Evolutionary conservation across 2,888 invertebrate genomes (phyloP), one percentile per base, ranked within the genome.

Genomic region (Harpagoxenus sublaevis): DNA sequence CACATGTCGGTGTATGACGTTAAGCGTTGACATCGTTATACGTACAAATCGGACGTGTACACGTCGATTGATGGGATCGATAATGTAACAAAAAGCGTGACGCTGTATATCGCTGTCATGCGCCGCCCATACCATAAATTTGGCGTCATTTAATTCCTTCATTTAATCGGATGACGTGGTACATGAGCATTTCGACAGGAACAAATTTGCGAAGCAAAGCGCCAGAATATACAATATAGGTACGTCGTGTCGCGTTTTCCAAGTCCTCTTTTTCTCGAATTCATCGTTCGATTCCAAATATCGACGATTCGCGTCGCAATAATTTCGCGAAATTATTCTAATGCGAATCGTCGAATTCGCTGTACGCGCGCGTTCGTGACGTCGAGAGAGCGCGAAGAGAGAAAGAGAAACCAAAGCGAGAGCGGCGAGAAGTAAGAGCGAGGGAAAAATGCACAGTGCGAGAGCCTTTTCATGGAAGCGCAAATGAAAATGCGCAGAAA

Each of bases 401-500:
- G 51, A 42, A 39, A 31, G 48, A 70, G 42, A 35, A 39, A 62
- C 35, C 15, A 53, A 57, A 73, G 60, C 65, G 84, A 75, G 66
- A 28, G 35, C 60, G 73, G 53, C 48, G 57, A 74, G 62, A 77
- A 53, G 28, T n/a, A 57, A 45, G 86, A 82, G 60, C 31, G 45
- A 6, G 5, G 18, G 15, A 28, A 60, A 78, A 66, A 35, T 63
- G 28, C 65, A 65, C 15, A 28, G 39, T 55, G 71, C 35, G 78
- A 71, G 28, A 60, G 31, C 10, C 65, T 77, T 87, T 86, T 57
- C 53, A 45, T 31, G 77, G 68, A 73, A 73, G 57, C 83, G 83
- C 82, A 79, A 81, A 87, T 86, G 83, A 79, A 87, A 87, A 90
- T 84, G 87, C 83, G 87, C 68, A 82, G 84, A 84, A 86, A 87